Base-by-base conservation (phyloP, 1,140 invertebrate species). In the Leptonema lineaticorne region DNA sequence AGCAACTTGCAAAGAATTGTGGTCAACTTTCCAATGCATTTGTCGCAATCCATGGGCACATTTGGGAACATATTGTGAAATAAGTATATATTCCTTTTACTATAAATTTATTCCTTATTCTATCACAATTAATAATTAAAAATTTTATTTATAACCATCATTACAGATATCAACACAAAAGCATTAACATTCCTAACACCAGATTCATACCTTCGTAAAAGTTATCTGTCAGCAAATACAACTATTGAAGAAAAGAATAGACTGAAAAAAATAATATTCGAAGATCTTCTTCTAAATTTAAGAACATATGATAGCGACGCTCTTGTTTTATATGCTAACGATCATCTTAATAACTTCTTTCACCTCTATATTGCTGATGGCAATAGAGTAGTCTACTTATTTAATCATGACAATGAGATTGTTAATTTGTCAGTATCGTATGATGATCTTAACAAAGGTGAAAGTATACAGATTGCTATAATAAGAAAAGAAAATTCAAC, bases 321-420 rank as follows among this genome's bases (percentile, higher is more conserved):
- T 0, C 76, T 96, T 62, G 88, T 97, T 20, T 81, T 97, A 0
- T 96, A 96, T 75, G 92, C 93, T 4, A 94, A 96, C 76, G 95
- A 97, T 81, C 91, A 96, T 78, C 82, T 95, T 37, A 96, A 96
- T 74, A 97, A 97, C 78, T 97, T 97, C 78, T 88, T 95, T 41
- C 94, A 96, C 78, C 77, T 97, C 7, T 94, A 93, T 78, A 88
- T 96, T 28, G 87, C 89, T 63, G 88, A 90, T 67, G 89, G 88
- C 0, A 88, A 73, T 76, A 81, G 83, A 84, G 86, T 95, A 4
- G 87, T 93, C 0, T 94, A 94, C 75, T 82, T 93, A 1, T 95
- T 93, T 75, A 96, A 96, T 77, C 85, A 89, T 63, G 88, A 86
- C 59, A 87, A 91, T 75, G 87, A 90, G 77, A 92, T 95, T 58